These are phyloP conservation scores for Sylvilagus floridanus DNA, from an alignment of 2,797 vertebrate species.

Conservation along the genomic window DNA sequence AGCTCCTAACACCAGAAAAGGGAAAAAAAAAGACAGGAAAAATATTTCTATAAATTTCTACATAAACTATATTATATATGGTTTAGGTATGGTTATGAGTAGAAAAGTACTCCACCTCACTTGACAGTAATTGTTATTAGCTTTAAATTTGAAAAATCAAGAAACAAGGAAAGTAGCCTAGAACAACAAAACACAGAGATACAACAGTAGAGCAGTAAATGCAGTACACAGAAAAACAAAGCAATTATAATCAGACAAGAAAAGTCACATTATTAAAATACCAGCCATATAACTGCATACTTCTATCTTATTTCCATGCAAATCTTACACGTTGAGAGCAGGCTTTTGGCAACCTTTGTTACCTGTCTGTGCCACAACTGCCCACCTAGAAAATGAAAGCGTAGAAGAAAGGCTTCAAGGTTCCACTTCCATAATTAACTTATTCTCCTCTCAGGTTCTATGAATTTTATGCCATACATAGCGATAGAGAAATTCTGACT, in stretches of 20 bases:
- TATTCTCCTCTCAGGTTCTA: not conserved
- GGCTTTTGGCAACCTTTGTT: not conserved
- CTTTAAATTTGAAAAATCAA: not conserved
- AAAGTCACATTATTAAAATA: not conserved
- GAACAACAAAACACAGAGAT: not conserved
- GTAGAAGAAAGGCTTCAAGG: not conserved
- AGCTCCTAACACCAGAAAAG: not conserved
- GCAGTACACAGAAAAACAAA: not conserved
- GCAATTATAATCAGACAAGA: not conserved
- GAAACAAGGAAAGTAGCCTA: constrained; percentile 8
- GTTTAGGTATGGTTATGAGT: not conserved
- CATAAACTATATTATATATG: too few species aligned
- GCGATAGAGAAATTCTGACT: not conserved
- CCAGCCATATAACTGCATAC: not conserved
- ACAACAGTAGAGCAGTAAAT: constrained; percentile 6
- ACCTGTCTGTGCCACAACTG: not conserved
- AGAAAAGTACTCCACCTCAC: not conserved
- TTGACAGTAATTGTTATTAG: not conserved
- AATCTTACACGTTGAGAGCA: constrained; percentile 12
- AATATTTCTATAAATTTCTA: not conserved
- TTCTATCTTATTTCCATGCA: not conserved
- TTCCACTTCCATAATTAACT: not conserved
- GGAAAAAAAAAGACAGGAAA: not conserved
- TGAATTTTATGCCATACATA: not conserved
- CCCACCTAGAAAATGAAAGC: not conserved